Conservation (phyloP, 2,797 vertebrate species). For the Bradypus variegatus region DNA sequence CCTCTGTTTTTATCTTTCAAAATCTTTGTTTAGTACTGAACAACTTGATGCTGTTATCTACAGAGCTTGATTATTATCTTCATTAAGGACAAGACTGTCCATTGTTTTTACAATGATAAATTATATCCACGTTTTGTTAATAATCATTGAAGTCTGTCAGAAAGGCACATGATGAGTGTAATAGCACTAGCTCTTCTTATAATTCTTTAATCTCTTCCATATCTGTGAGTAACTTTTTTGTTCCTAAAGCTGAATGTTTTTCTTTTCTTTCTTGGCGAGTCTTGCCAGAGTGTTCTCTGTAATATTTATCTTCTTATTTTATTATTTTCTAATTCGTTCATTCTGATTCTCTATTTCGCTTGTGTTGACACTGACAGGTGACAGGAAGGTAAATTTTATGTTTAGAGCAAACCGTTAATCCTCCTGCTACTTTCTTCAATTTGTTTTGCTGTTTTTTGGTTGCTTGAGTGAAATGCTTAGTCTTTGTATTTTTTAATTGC, state of each 20-base stretch:
- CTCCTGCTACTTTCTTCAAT: not conserved
- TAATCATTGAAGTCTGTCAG: not conserved
- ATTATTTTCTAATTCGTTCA: constrained; percentile 4
- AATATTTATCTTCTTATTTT: not conserved
- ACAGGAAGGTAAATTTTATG: not conserved
- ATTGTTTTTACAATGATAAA: not conserved
- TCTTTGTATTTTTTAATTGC: not conserved
- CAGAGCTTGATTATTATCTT: not conserved
- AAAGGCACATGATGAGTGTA: not conserved
- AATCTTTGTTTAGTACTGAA: not conserved
- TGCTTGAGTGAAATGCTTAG: constrained; percentile 10
- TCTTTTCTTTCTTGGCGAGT: not conserved
- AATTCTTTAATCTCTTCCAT: not conserved
- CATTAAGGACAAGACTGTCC: not conserved
- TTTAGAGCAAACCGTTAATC: not conserved
- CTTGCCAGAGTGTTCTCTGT: not conserved
- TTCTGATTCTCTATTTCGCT: not conserved
- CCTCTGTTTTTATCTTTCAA: not conserved
- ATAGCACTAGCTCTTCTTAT: not conserved
- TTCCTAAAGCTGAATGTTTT: not conserved
- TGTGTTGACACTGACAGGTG: not conserved
- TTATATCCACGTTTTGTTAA: not conserved
- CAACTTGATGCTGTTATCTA: not conserved
- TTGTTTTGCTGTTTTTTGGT: constrained; percentile 2
- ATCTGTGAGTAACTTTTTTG: not conserved